These are phyloP conservation scores for Metaphire vulgaris DNA, from an alignment of 1,140 invertebrate genomes.

Conservation along the genomic window DNA sequence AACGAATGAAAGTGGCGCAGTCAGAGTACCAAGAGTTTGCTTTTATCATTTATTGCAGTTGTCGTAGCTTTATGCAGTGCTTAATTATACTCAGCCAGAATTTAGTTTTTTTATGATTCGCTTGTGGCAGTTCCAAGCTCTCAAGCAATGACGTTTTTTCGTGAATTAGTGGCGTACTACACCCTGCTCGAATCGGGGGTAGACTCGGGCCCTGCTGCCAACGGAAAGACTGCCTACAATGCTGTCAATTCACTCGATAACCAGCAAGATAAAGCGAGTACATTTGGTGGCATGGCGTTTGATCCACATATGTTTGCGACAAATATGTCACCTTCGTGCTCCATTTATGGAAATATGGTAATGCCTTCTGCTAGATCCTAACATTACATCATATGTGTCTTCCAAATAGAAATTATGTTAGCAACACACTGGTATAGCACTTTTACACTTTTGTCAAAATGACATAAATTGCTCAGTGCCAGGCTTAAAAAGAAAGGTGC, in stretches of 20 bases:
- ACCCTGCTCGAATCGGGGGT: slow-evolving; percentile 17
- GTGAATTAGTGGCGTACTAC: slow-evolving; percentile 20
- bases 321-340: slow-evolving; percentile 2
- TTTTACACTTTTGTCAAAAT: no score
- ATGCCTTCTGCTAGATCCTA: not conserved
- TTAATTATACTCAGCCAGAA: no score
- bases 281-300: slow-evolving; percentile 2
- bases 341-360: slow-evolving; percentile 23
- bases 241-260: not conserved
- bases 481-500: no score
- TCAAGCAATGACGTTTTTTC: slow-evolving; percentile 18
- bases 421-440: no score
- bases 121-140: slow-evolving; percentile 12
- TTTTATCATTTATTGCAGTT: no score
- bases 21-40: no score
- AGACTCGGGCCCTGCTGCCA: not conserved
- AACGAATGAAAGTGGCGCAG: no score
- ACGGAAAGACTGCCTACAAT: slow-evolving; percentile 18
- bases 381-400: not conserved
- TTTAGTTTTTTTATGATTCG: no score
- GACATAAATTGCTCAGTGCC: no score
- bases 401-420: no score
- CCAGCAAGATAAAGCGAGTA: not conserved
- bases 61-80: no score
- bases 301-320: slow-evolving; percentile 13